phyloP scores from a whole-genome alignment of 2,113 vertebrate genomes.

The Sinocyclocheilus anshuiensis region DNA sequence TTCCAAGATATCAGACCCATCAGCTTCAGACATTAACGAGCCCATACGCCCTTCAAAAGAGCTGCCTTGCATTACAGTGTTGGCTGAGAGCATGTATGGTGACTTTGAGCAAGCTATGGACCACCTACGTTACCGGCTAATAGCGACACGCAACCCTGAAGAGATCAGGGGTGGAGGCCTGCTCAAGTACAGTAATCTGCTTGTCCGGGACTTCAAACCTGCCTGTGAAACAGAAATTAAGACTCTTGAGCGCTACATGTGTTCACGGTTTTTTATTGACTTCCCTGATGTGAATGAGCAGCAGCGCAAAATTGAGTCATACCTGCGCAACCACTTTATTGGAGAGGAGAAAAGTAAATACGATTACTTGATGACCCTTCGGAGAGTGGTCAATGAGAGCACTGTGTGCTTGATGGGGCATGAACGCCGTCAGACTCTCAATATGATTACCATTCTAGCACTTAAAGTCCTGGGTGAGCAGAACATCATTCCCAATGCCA shows the following conservation, averaged over 20 bases:
- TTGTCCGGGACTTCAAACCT: constrained; percentile 91
- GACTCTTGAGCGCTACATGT: constrained; percentile 95
- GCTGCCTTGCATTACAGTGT: constrained; percentile 74
- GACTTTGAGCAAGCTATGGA: constrained; percentile 91
- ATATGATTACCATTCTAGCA: constrained; percentile 93
- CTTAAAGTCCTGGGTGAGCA: constrained; percentile 92
- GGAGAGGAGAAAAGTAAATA: constrained; percentile 96
- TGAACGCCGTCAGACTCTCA: constrained; percentile 89
- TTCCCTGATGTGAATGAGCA: constrained; percentile 93
- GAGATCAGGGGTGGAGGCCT: constrained; percentile 95
- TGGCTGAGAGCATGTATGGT: constrained; percentile 96
- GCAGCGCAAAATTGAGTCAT: constrained; percentile 94
- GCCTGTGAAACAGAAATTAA: constrained; percentile 90
- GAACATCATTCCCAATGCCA: constrained; percentile 89
- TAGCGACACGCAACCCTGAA: constrained; percentile 91
- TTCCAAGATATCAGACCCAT: constrained; percentile 23
- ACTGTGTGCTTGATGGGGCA: constrained; percentile 94
- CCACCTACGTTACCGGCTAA: constrained; percentile 87
- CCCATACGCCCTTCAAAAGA: constrained; percentile 49
- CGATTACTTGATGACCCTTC: constrained; percentile 94
- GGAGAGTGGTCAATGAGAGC: constrained; percentile 88
- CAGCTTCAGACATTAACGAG: constrained; percentile 49
- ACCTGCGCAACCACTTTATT: constrained; percentile 93
- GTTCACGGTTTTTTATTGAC: constrained; percentile 97
- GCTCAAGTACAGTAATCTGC: constrained; percentile 93